These are phyloP conservation scores for Xenopus borealis DNA, from an alignment of 2,113 vertebrate genomes.

Conservation along the genomic window DNA sequence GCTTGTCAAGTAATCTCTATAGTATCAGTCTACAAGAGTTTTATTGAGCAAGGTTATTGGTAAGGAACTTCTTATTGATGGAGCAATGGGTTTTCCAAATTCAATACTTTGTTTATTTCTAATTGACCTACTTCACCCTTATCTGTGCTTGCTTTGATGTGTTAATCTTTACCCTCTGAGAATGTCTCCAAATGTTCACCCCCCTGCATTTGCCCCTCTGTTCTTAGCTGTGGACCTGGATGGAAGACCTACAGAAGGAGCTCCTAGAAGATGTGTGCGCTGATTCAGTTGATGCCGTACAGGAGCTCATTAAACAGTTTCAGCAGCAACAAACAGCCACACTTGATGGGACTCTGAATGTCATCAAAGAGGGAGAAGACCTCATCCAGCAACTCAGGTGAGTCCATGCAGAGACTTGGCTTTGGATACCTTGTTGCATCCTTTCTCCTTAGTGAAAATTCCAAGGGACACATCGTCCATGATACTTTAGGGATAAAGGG, in stretches of 20 bases:
- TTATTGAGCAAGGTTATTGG: too few relatives aligned
- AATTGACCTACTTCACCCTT: not conserved
- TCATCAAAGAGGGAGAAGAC: constrained; percentile 97
- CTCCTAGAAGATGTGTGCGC: constrained; percentile 92
- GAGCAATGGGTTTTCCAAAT: too few relatives aligned
- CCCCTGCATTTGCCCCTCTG: constrained; percentile 30
- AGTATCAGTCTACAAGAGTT: too few relatives aligned
- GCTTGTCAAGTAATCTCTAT: too few relatives aligned
- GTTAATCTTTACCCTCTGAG: too few relatives aligned
- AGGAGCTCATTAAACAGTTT: constrained; percentile 96
- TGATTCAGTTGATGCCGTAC: constrained; percentile 91
- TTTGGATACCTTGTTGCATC: too few relatives aligned
- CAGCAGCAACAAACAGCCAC: constrained; percentile 96
- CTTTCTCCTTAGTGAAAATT: too few relatives aligned
- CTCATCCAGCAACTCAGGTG: constrained; percentile 97
- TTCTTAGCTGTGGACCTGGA: constrained; percentile 94
- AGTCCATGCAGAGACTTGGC: constrained; percentile 26
- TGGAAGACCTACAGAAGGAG: constrained; percentile 98
- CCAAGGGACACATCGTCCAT: too few relatives aligned
- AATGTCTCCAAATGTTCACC: too few relatives aligned
- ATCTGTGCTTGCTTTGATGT: not conserved
- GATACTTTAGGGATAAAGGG: too few relatives aligned
- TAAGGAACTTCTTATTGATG: too few relatives aligned
- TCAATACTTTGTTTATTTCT: too few relatives aligned
- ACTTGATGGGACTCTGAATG: constrained; percentile 91